Base-by-base conservation (phyloP, 1,140 invertebrate genomes). In the Pachyrhynchus sulphureomaculatus region DNA sequence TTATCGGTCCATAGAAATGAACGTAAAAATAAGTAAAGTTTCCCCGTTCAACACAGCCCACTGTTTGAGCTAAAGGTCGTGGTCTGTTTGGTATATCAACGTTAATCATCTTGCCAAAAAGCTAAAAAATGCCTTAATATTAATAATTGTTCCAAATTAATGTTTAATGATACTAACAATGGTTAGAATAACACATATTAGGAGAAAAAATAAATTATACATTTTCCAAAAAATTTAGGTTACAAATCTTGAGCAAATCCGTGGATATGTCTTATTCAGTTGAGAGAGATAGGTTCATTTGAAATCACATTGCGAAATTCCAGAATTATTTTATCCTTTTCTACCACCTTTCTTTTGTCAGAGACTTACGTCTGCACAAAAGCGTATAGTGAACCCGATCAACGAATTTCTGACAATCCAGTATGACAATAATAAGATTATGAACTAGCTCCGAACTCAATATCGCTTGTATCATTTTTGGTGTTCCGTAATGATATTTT, bases 11-110 rank as follows among this genome's bases (percentile, higher is more conserved):
- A 17, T 36, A 1, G n/a, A n/a, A 26, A 4, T 33, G 2, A 2
- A 61, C 10, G 44, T 61, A 53, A 12, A 34, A 36, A 42, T 61
- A 61, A 4, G 48, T 29, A 36, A 44, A 61, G 13, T 34, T 61
- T 10, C 32, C 58, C 10, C 20, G 42, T 6, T 61, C 49, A 23
- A 61, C 17, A 17, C 10, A 4, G 23, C 32, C 41, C 15, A 15
- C 21, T 10, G 26, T 47, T 13, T 20, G 26, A 26, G 39, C 37
- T 15, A 53, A 26, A 5, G 52, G 12, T 18, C 37, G 52, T 1
- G 58, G 48, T 45, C 33, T 37, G 13, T 42, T 36, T 9, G 48
- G 21, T 10, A 36, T 20, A 1, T 61, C 48, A 9, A 23, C 17
- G 45, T 45, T 52, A n/a, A 53, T 33, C n/a, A 61, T 12, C 44